A percentile compares a stretch with the other conserved stretches of the same genome.
These are phyloP conservation scores for Paramisgurnus dabryanus DNA, from an alignment of 2,113 vertebrate genomes.

Conservation along the genomic window DNA sequence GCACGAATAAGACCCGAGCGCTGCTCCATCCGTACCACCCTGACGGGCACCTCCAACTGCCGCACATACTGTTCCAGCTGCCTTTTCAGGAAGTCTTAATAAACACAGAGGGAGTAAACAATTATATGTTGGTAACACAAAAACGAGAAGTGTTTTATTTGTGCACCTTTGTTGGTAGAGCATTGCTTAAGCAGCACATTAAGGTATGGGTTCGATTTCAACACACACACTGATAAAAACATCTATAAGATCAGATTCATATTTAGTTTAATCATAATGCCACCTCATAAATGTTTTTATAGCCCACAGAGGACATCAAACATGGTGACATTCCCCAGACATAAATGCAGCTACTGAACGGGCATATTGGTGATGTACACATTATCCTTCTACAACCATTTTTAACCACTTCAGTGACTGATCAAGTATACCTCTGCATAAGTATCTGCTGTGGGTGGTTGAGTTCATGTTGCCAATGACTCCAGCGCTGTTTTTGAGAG, in stretches of 20 bases:
- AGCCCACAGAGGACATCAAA: background rate
- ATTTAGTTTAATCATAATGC: too few species aligned
- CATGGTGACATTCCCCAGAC: too few species aligned
- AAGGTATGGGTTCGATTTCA: too few species aligned
- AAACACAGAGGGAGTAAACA: slow-evolving; percentile 23
- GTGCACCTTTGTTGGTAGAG: too few species aligned
- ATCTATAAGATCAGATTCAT: too few species aligned
- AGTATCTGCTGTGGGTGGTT: slow-evolving; percentile 20
- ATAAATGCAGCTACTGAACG: too few species aligned
- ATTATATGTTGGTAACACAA: background rate
- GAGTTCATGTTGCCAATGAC: background rate
- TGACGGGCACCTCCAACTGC: slow-evolving; percentile 88
- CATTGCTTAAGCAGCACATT: too few species aligned
- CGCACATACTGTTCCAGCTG: slow-evolving; percentile 91
- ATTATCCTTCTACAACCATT: slow-evolving; percentile 3
- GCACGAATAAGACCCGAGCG: slow-evolving; percentile 96
- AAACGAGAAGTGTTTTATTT: background rate
- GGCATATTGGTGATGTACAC: background rate
- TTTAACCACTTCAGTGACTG: slow-evolving; percentile 2
- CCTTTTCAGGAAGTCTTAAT: slow-evolving; percentile 91
- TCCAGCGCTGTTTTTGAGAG: background rate
- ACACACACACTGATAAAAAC: too few species aligned
- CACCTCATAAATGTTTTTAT: too few species aligned
- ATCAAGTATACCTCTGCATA: slow-evolving; percentile 18
- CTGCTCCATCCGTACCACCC: slow-evolving; percentile 96